Base-by-base conservation (phyloP, 1,140 invertebrate genomes). In the Caenorhabditis tropicalis region DNA sequence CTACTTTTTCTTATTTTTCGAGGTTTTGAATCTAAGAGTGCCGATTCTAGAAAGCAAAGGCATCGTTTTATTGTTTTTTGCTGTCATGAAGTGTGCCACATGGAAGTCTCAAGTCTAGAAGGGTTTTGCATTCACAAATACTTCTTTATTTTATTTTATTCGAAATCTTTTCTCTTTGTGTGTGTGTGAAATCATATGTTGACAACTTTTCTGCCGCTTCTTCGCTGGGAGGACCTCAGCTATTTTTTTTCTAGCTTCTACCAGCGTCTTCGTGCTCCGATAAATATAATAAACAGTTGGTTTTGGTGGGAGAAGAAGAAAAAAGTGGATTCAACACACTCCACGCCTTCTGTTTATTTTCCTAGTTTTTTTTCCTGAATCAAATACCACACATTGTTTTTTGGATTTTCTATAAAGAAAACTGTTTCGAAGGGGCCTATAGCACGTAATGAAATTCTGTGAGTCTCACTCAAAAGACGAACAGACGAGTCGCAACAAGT, bases 261-360 rank as follows among this genome's bases (percentile, higher is more conserved):
- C 31, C 36, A 10, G 53, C 36, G 12, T 74, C 36, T n/a, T 74
- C 21, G 65, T 74, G 65, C 65, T n/a, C 65, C n/a, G 31, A 74
- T 74, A 74, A 74, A 74, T 74, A 74, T 74, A 74, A 74, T 74
- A 46, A 74, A 74, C 65, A 74, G 65, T 74, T 74, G 65, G 65
- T 74, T 74, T 43, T 74, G n/a, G n/a, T 6, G 12, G n/a, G 12
- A 43, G 15, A 74, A 46, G 10, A 24, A 33, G 43, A 46, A 10
- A 36, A 0, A 4, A n/a, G 43, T 39, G 58, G 58, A 65, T 65
- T 65, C 58, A n/a, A n/a, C 58, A 39, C 31, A 24, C 65, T 74
- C n/a, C 36, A 74, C 65, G 65, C 21, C 65, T 74, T 74, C 65
- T 43, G 19, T 74, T 74, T 43, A n/a, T 74, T 43, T 39, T 43